Percentiles rank a stretch among this genome's conserved stretches.
These are phyloP conservation scores for Hyles euphorbiae DNA, from an alignment of 1,140 invertebrate species.

Conservation along the genomic window DNA sequence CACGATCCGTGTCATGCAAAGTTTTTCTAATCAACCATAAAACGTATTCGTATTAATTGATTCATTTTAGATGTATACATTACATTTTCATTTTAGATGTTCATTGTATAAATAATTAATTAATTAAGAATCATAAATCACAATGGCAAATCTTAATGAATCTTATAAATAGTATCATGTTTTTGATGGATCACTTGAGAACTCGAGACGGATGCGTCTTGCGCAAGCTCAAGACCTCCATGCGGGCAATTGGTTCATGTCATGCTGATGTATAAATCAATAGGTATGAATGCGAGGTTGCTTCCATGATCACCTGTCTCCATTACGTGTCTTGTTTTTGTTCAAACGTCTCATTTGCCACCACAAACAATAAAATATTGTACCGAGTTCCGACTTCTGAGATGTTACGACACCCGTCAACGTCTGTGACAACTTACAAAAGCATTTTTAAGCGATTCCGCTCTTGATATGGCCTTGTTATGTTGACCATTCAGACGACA, in stretches of 20 bases:
- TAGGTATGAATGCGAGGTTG: not conserved
- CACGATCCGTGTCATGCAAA: too few relatives aligned
- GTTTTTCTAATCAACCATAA: too few relatives aligned
- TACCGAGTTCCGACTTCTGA: constrained; percentile 33
- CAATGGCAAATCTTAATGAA: too few relatives aligned
- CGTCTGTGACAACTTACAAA: constrained; percentile 51
- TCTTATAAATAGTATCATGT: too few relatives aligned
- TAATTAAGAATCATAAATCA: too few relatives aligned
- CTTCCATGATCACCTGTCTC: constrained; percentile 17
- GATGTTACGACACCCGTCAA: constrained; percentile 64
- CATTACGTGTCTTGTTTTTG: constrained; percentile 58
- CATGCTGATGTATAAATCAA: constrained; percentile 8
- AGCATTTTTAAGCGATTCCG: constrained; percentile 33
- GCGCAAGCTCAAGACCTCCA: constrained; percentile 12
- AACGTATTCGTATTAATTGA: too few relatives aligned
- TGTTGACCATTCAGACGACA: constrained; percentile 24
- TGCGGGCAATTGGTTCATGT: constrained; percentile 21
- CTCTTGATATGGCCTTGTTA: constrained; percentile 39
- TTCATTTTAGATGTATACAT: too few relatives aligned
- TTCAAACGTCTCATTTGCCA: constrained; percentile 45
- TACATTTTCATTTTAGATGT: too few relatives aligned
- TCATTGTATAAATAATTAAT: too few relatives aligned
- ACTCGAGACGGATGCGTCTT: constrained; percentile 1
- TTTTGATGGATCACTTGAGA: not conserved
- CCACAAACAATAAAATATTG: constrained; percentile 50